These are phyloP conservation scores for Dioctria linearis DNA, from an alignment of 2,888 invertebrate species.

Conservation along the genomic window DNA sequence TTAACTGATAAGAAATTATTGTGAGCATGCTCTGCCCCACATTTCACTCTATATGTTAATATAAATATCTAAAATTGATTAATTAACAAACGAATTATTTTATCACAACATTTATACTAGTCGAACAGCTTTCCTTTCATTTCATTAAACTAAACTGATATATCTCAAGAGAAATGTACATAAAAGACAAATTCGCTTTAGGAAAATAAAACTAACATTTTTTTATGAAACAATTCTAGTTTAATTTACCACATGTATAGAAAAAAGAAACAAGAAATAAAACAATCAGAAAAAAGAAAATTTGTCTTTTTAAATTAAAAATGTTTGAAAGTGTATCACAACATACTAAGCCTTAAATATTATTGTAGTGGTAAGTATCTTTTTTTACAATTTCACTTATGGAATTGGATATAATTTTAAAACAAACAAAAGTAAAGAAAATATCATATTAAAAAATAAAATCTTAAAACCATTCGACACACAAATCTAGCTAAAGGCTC, in stretches of 20 bases:
- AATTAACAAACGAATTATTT: slow-evolving; percentile 37
- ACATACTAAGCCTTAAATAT: slow-evolving; percentile 52
- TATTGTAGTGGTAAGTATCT: slow-evolving; percentile 45
- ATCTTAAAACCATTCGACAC: slow-evolving; percentile 25
- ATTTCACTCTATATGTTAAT: not conserved
- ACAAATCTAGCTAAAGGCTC: slow-evolving; percentile 39
- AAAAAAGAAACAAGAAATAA: not conserved
- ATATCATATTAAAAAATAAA: slow-evolving; percentile 20
- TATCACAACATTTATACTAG: slow-evolving; percentile 46
- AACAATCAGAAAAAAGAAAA: slow-evolving; percentile 14
- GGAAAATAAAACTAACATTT: not conserved
- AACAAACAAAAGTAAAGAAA: slow-evolving; percentile 44
- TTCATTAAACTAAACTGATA: not conserved
- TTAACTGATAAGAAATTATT: slow-evolving; percentile 42
- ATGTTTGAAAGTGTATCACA: slow-evolving; percentile 50
- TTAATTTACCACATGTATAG: too few relatives aligned
- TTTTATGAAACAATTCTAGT: not conserved
- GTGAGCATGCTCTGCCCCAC: slow-evolving; percentile 25
- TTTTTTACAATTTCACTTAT: slow-evolving; percentile 29
- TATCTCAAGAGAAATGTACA: not conserved
- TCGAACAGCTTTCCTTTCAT: not conserved
- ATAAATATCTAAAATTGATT: slow-evolving; percentile 39
- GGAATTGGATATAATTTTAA: slow-evolving; percentile 31
- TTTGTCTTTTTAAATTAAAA: slow-evolving; percentile 50
- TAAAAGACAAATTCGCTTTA: slow-evolving; percentile 38